Conservation (phyloP, 2,113 vertebrate genomes). For the Poeciliopsis turrubarensis region DNA sequence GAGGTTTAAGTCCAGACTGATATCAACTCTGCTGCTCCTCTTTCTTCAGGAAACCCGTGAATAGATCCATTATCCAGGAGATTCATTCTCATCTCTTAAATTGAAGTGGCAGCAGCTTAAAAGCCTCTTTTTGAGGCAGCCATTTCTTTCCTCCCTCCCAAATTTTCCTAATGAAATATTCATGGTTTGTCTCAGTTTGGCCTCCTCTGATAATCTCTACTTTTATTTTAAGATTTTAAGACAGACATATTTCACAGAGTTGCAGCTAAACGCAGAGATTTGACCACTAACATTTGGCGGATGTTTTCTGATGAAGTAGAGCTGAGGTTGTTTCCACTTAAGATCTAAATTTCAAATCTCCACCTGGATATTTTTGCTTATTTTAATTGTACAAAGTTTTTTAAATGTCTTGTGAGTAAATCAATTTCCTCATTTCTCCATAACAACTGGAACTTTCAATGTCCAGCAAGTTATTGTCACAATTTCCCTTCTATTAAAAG, state of each 20-base stretch:
- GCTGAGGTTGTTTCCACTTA: too few species aligned
- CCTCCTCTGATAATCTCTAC: not conserved
- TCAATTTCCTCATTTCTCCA: too few species aligned
- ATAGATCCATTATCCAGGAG: constrained; percentile 81
- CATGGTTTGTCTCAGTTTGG: constrained; percentile 47
- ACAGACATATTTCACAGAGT: not conserved
- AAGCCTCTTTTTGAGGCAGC: constrained; percentile 36
- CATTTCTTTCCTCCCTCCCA: constrained; percentile 19
- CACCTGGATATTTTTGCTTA: too few species aligned
- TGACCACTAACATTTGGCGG: not conserved
- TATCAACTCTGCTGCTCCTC: constrained; percentile 76
- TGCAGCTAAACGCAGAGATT: not conserved
- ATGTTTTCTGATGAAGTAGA: too few species aligned
- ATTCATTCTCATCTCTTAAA: constrained; percentile 79
- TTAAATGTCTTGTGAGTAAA: too few species aligned
- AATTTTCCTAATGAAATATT: constrained; percentile 68
- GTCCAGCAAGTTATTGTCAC: too few species aligned
- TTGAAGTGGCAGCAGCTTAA: constrained; percentile 80
- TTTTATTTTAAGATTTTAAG: constrained; percentile 6
- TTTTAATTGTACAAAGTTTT: too few species aligned
- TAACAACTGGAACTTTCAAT: too few species aligned
- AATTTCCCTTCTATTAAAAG: too few species aligned
- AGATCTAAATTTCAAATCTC: too few species aligned
- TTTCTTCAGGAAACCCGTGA: constrained; percentile 78
- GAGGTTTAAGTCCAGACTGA: constrained; percentile 79